Evolutionary conservation across 2,888 invertebrate species (phyloP), one percentile per base, ranked within the genome.

Genomic region (Caenorhabditis drosophilae): DNA sequence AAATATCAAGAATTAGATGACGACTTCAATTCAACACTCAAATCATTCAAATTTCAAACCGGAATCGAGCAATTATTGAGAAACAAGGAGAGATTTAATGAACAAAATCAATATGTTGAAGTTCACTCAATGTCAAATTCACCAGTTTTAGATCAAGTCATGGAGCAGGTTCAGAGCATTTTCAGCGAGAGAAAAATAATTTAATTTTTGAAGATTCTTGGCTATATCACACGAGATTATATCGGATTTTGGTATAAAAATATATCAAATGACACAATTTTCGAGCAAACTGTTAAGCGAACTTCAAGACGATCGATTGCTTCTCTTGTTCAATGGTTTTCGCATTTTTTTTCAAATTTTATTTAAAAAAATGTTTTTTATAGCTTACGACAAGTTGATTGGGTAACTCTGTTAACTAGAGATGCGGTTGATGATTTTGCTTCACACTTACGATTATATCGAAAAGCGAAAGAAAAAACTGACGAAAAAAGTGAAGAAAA

Each of bases 391-490:
- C 70, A 90, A 82, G 90, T 93, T 15, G 92, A 94, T 84, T 92
- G 93, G 92, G 90, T 92, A 77, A 90, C 91, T 35, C 90, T 91
- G 78, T 87, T 93, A 61, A 92, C 93, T 20, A 91, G 91, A 31
- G 88, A 89, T 67, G 87, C 93, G 61, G 92, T 94, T 1, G 93
- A 94, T 85, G 93, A 93, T 85, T 89, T 92, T 69, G 93, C 92
- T 1, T 90, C 91, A 25, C 94, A 94, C 86, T 88, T 94, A 71
- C 88, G 92, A 70, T 86, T 94, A 22, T 94, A 90, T 84, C 89
- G 92, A 75, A 90, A 91, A 83, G 91, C 93, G 0, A 80, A 84
- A 63, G 85, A 85, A 34, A 84, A 84, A 70, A 76, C 84, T 26
- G 72, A 76, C 34, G 76, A 78, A 58, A 55, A 61, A 40, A 46